Base-by-base conservation (phyloP, 2,797 vertebrate species). In the Acomys russatus region DNA sequence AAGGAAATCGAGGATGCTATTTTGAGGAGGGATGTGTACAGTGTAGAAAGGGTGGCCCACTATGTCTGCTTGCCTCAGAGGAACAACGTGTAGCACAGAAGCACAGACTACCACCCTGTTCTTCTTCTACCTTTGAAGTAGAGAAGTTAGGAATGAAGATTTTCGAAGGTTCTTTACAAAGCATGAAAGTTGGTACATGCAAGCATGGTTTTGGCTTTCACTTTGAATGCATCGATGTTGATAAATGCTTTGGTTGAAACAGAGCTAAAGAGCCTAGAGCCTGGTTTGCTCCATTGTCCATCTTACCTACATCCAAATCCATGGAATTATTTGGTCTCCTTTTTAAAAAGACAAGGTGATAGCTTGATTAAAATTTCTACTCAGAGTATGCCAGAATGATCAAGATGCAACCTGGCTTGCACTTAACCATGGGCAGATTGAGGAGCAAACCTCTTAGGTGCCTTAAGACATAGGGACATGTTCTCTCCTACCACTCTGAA, bases 201-300 rank as follows among this genome's bases (percentile, higher is more conserved):
- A 64, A 14, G 7, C 33, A 70, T 86, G 6, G 18, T 51, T 80
- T 82, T 73, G 56, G 20, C 54, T 94, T 95, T 83, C 14, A 85
- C 56, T 95, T 96, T 92, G 49, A 91, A 86, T 80, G 49, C 70
- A 88, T 30, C 66, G 56, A 59, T 70, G 77, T 79, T 30, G 66
- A 14, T 78, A 85, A 73, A 38, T 71, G 63, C 20, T 70, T 91
- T 68, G 70, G 38, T 66, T 92, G 56, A 82, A 44, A 18, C n/a
- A 35, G 49, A 80, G n/a, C 73, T 88, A 20, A 20, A 68, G 38
- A 68, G 82, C 17, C 18, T 68, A 76, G 78, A 74, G 9, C 35
- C 9, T 15, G 11, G 1, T 74, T 90, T 49, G 51, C 85, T 73
- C 35, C 85, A 44, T 77, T 30, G 3, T 91, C 33, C 51, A 6